Conservation (phyloP, 2,888 invertebrate genomes). For the Achlya flavicornis region DNA sequence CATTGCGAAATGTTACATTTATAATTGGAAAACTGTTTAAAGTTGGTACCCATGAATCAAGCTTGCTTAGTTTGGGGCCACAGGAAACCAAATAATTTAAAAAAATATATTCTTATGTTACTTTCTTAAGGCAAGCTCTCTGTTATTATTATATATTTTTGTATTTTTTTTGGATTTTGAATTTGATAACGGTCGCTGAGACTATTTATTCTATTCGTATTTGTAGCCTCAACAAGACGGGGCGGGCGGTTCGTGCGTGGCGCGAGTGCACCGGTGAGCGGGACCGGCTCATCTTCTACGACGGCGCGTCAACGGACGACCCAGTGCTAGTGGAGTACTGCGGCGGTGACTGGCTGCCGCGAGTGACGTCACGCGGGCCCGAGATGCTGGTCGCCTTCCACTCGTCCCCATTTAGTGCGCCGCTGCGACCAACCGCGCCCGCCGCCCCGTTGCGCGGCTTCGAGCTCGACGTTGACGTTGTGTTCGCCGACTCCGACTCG, state of each 20-base stretch:
- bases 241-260: constrained; percentile 90
- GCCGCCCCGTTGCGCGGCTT: constrained; percentile 90
- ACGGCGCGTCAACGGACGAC: constrained; percentile 92
- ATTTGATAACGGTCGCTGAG: too few relatives aligned
- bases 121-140: too few relatives aligned
- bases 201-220: too few relatives aligned
- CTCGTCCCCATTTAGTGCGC: constrained; percentile 92
- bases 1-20: too few relatives aligned
- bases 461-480: constrained; percentile 92
- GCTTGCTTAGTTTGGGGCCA: too few relatives aligned
- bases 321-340: constrained; percentile 94
- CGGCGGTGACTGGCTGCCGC: constrained; percentile 93
- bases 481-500: constrained; percentile 94
- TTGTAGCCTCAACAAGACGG: constrained; percentile 87
- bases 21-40: too few relatives aligned
- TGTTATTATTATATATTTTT: too few relatives aligned
- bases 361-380: constrained; percentile 87
- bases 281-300: constrained; percentile 93
- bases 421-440: constrained; percentile 85
- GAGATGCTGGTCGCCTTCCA: constrained; percentile 95
- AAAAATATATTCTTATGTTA: too few relatives aligned
- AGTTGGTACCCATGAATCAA: too few relatives aligned
- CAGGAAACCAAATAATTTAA: too few relatives aligned
- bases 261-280: constrained; percentile 91
- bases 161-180: too few relatives aligned